These are phyloP conservation scores for Procavia capensis DNA, from an alignment of 2,113 vertebrate genomes.

Conservation along the genomic window DNA sequence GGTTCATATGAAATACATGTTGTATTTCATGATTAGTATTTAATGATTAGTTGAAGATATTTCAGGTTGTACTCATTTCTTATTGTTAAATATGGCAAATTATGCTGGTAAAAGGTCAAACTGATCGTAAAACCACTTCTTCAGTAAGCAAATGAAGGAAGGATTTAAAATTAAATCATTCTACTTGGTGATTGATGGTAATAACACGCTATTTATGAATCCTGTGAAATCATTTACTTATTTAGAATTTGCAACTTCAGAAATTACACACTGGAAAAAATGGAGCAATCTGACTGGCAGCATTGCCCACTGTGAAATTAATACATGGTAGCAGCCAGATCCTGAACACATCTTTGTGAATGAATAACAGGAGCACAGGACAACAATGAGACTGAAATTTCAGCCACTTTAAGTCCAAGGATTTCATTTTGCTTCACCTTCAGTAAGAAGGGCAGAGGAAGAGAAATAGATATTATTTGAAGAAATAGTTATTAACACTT, in stretches of 20 bases:
- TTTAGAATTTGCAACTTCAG: conserved; percentile 74
- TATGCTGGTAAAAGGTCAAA: conserved; percentile 86
- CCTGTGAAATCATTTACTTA: conserved; percentile 82
- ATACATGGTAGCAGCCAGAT: background rate
- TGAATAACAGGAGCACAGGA: background rate
- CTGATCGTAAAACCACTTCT: conserved; percentile 80
- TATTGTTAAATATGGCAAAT: conserved; percentile 86
- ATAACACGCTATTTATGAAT: conserved; percentile 83
- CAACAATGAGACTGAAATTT: background rate
- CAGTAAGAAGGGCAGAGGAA: background rate
- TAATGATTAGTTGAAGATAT: conserved; percentile 81
- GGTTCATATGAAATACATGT: conserved; percentile 62
- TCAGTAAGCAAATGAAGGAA: conserved; percentile 71
- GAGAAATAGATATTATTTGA: background rate
- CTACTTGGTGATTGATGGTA: conserved; percentile 79
- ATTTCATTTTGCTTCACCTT: conserved; percentile 25
- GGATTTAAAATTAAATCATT: conserved; percentile 83
- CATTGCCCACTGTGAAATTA: conserved; percentile 36
- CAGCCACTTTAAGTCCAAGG: background rate
- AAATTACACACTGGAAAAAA: conserved; percentile 71
- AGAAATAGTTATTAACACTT: conserved; percentile 31
- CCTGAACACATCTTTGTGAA: conserved; percentile 51
- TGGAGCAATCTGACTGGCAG: conserved; percentile 54
- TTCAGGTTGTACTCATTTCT: conserved; percentile 81
- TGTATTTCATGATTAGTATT: conserved; percentile 79